Evolutionary conservation across 2,888 invertebrate genomes (phyloP).

Genomic region (Diogma glabrata): DNA sequence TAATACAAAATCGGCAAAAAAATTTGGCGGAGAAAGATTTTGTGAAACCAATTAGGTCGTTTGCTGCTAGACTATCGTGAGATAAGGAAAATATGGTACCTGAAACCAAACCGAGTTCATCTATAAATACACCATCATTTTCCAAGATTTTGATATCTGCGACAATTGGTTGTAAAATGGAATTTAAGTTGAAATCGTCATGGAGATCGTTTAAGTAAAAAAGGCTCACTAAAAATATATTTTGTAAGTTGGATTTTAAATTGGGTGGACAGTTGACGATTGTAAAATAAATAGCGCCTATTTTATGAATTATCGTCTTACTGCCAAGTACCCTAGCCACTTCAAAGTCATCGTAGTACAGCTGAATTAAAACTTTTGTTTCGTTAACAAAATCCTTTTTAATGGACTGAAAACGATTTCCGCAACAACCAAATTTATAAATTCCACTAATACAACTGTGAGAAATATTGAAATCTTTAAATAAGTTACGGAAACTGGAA

Average conservation of each 20-base stretch:
- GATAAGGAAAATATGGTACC: neutral
- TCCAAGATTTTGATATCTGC: constrained; percentile 5
- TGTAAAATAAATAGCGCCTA: constrained; percentile 1
- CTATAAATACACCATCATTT: constrained; percentile 7
- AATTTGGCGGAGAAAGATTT: constrained; percentile 4
- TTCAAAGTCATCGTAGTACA: too few relatives aligned
- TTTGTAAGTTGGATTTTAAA: neutral
- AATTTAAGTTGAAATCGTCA: neutral
- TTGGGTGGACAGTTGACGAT: neutral
- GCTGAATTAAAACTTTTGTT: too few relatives aligned
- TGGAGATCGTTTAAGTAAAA: neutral
- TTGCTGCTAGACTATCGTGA: constrained; percentile 5
- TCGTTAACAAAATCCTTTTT: too few relatives aligned
- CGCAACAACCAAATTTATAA: too few relatives aligned
- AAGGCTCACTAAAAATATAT: constrained; percentile 3
- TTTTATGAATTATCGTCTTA: too few relatives aligned
- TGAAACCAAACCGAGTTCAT: neutral
- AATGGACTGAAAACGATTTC: too few relatives aligned
- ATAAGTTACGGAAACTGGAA: neutral
- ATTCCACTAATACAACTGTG: neutral
- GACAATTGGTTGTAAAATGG: constrained; percentile 1
- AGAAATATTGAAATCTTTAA: neutral
- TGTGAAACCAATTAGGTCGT: constrained; percentile 4
- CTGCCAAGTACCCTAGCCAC: too few relatives aligned
- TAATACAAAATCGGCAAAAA: constrained; percentile 3